Conservation (phyloP, 35 echinoderm and acorn worm genomes). For the Anneissia japonica region DNA sequence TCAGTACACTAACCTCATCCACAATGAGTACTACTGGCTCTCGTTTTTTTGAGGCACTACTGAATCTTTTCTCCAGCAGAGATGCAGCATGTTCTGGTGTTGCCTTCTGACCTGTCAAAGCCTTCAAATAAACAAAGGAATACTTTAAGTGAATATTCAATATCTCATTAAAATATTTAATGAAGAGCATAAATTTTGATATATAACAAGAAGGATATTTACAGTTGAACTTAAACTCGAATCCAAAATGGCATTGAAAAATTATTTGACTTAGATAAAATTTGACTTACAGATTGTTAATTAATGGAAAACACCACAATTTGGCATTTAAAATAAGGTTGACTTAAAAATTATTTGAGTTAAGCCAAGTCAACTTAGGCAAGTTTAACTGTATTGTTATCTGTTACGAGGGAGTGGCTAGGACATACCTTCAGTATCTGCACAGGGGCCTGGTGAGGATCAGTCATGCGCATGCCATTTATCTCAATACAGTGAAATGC, state of each 20-base stretch:
- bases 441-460: conserved; percentile 91
- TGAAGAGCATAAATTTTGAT: not conserved
- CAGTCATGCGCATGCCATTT: conserved; percentile 93
- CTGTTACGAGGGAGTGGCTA: too few species aligned
- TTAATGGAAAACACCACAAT: too few species aligned
- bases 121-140: conserved; percentile 18
- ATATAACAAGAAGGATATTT: not conserved
- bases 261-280: too few species aligned
- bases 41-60: conserved; percentile 11
- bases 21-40: conserved; percentile 73
- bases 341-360: too few species aligned
- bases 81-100: conserved; percentile 79
- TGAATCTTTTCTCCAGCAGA: conserved; percentile 79
- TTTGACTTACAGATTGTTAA: too few species aligned
- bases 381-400: too few species aligned
- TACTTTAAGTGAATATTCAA: not conserved
- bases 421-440: conserved; percentile 89
- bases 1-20: conserved; percentile 79
- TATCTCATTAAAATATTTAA: not conserved
- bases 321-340: too few species aligned
- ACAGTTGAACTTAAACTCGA: too few species aligned
- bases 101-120: conserved; percentile 84
- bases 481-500: conserved; percentile 76
- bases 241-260: too few species aligned
- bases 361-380: too few species aligned